Conservation (phyloP, 2,113 vertebrate species). For the Ranitomeya variabilis region DNA sequence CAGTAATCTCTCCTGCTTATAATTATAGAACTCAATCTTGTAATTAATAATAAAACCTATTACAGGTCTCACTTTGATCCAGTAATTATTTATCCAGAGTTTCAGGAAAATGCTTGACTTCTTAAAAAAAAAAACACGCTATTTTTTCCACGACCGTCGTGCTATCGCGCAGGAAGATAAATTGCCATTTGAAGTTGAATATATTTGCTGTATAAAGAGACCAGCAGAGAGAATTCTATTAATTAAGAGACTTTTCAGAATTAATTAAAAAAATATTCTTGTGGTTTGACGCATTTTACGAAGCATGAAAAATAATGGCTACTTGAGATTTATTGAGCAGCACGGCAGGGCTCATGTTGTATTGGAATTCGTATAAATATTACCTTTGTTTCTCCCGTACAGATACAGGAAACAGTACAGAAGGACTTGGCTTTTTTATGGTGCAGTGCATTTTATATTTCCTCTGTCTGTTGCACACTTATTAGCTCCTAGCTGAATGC, state of each 20-base stretch:
- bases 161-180: conserved; percentile 11
- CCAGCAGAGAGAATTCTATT: not conserved
- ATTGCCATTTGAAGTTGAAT: conserved; percentile 33
- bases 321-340: not conserved
- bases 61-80: conserved; percentile 31
- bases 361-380: conserved; percentile 24
- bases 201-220: not conserved
- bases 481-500: not conserved
- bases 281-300: not conserved
- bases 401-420: not conserved
- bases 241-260: conserved; percentile 20
- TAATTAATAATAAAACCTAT: conserved; percentile 47
- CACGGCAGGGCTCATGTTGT: not conserved
- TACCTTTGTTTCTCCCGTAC: not conserved
- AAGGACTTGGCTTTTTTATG: not conserved
- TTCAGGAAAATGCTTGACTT: conserved; percentile 5
- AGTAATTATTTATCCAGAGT: conserved; percentile 35
- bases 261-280: conserved; percentile 35
- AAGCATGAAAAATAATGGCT: not conserved
- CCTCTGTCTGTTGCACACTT: not conserved
- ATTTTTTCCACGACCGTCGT: conserved; percentile 2
- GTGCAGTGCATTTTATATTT: conserved; percentile 23
- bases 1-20: not conserved
- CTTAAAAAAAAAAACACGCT: not conserved
- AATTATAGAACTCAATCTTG: conserved; percentile 20